Evolutionary conservation across 2,797 vertebrate genomes (phyloP), one percentile per base, ranked within the genome.

Genomic region (Lerista edwardsae): DNA sequence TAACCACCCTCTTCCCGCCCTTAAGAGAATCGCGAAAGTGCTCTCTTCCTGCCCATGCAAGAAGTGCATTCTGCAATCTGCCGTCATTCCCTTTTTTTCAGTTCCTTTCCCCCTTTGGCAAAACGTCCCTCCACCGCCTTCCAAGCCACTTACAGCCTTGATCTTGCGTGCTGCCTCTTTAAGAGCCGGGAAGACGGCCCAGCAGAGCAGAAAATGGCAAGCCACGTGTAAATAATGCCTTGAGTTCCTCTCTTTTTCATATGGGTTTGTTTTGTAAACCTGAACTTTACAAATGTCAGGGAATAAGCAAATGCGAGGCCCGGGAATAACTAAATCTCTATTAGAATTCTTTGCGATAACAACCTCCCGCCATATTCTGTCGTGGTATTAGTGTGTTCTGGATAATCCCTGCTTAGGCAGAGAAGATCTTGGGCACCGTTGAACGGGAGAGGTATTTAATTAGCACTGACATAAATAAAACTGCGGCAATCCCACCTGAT

Each of bases 261-360:
- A 2, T 84, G 15, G 71, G 84, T 90, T 94, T 95, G 39, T 95
- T 95, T 95, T 91, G 94, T 93, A 95, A 96, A 94, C 68, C 84
- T 95, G 95, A 96, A 95, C 95, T 96, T 96, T 95, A 80, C 91
- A 95, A 95, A 96, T 96, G 95, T 95, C 96, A 96, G 4, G 36
- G 82, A 94, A 90, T 65, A 86, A 92, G 92, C 71, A 89, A 94
- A 91, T 69, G 88, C 79, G 91, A 87, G 4, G 84, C 88, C 86
- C 84, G 95, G 95, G 95, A 86, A 94, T 86, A 89, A 69, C n/a
- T 90, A 77, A 91, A 93, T 90, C 89, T 90, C 78, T 12, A 81
- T 94, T 94, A 94, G 93, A 94, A 93, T 90, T 93, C 92, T 88
- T 76, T 5, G 79, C 7, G 89, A 85, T 12, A 0, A 86, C 29